These are phyloP conservation scores for Anthopleura xanthogrammica DNA, from an alignment of 92 coral and sea anemone species.

Conservation along the genomic window DNA sequence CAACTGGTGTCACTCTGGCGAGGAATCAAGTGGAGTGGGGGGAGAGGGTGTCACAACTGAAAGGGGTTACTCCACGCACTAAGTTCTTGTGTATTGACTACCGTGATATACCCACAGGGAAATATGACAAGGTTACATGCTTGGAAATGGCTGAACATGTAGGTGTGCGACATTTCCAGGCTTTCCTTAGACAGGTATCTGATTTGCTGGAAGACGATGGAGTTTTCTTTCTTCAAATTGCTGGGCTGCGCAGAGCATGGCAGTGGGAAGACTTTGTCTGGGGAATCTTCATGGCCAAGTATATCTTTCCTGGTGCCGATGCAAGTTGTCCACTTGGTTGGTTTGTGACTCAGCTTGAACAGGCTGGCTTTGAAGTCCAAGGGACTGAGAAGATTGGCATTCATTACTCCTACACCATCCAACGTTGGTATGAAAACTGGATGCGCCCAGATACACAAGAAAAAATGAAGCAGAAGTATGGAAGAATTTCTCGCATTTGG, in stretches of 20 bases:
- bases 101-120: conserved; percentile 78
- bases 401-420: conserved; percentile 92
- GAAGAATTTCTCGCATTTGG: conserved; percentile 89
- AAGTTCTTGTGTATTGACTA: conserved; percentile 89
- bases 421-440: conserved; percentile 98
- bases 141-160: conserved; percentile 99
- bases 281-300: conserved; percentile 99
- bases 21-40: conserved; percentile 92
- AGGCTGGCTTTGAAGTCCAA: conserved; percentile 95
- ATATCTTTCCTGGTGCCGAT: conserved; percentile 97
- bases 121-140: conserved; percentile 92
- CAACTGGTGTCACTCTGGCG: conserved; percentile 87
- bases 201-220: conserved; percentile 98
- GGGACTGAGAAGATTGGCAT: conserved; percentile 90
- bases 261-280: conserved; percentile 99
- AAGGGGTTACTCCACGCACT: conserved; percentile 49
- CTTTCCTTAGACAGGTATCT: conserved; percentile 86
- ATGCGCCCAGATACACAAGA: conserved; percentile 77
- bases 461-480: conserved; percentile 72
- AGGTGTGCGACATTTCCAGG: conserved; percentile 88
- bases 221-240: conserved; percentile 94
- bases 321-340: conserved; percentile 95
- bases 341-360: conserved; percentile 83
- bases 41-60: conserved; percentile 52
- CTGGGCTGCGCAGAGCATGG: conserved; percentile 99